A percentile compares a stretch with the other conserved stretches of the same genome.
phyloP scores from a whole-genome alignment of 2,888 invertebrate genomes.

The Latheticus oryzae region DNA sequence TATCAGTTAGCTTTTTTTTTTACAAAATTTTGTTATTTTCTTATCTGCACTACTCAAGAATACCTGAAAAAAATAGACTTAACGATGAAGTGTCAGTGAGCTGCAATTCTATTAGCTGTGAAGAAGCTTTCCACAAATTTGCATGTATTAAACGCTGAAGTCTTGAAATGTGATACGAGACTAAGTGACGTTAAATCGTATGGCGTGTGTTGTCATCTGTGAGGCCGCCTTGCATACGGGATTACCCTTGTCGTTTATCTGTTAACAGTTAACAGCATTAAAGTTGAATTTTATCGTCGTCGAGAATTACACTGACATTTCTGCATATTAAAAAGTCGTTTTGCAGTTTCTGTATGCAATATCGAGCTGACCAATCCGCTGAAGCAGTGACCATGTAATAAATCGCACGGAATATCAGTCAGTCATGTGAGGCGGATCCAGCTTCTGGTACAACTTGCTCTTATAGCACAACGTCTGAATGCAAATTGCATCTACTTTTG shows the following conservation, averaged over 20 bases:
- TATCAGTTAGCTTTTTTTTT: no score
- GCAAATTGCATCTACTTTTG: constrained; percentile 48
- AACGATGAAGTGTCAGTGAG: no score
- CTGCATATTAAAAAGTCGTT: constrained; percentile 30
- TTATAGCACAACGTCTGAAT: constrained; percentile 45
- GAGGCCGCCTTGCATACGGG: constrained; percentile 7
- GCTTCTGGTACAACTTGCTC: constrained; percentile 37
- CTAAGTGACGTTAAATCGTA: neutral
- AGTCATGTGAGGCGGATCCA: constrained; percentile 31
- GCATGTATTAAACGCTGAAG: no score
- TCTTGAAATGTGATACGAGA: neutral
- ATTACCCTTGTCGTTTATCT: constrained; percentile 25
- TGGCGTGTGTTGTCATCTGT: constrained; percentile 4
- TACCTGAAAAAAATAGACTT: no score
- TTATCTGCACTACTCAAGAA: no score
- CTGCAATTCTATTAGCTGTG: no score
- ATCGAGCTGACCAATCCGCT: constrained; percentile 25
- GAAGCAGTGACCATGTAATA: constrained; percentile 30
- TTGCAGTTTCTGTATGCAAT: constrained; percentile 15
- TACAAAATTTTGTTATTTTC: no score
- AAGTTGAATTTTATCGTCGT: constrained; percentile 24
- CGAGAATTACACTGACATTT: constrained; percentile 27
- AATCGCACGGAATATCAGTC: constrained; percentile 29
- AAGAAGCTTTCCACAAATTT: no score
- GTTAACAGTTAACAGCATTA: constrained; percentile 24